These are phyloP conservation scores for Lepetodrilus schrolli DNA, from an alignment of 2,888 invertebrate species.

Conservation along the genomic window DNA sequence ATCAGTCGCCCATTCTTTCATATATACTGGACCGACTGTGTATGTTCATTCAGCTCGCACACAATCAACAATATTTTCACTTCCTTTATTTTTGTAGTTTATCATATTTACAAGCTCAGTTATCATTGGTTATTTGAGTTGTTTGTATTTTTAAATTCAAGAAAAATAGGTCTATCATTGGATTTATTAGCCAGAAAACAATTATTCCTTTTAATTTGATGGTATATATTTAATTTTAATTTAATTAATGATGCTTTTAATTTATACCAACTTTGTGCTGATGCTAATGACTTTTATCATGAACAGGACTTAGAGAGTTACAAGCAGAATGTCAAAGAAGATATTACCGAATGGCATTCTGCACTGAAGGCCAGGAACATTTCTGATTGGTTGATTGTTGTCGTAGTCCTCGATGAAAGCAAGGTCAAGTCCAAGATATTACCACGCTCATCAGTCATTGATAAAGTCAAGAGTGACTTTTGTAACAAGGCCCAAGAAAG, in stretches of 20 bases:
- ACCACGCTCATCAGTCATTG: conserved; percentile 89
- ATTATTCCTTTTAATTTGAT: too few species aligned
- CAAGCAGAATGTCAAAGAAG: conserved; percentile 89
- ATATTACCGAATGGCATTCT: conserved; percentile 91
- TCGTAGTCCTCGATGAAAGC: conserved; percentile 93
- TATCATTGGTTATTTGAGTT: too few species aligned
- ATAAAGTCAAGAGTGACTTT: conserved; percentile 95
- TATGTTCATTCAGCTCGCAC: conserved; percentile 78
- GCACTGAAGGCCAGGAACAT: conserved; percentile 84
- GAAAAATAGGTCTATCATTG: too few species aligned
- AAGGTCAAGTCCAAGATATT: conserved; percentile 89
- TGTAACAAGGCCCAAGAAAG: conserved; percentile 88
- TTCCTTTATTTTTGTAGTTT: too few species aligned
- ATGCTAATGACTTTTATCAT: conserved; percentile 39
- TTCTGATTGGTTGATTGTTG: conserved; percentile 93
- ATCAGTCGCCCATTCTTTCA: conserved; percentile 93
- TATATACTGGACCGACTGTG: conserved; percentile 96
- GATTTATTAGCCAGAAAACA: too few species aligned
- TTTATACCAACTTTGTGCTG: not conserved
- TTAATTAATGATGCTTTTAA: too few species aligned
- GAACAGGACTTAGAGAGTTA: conserved; percentile 92
- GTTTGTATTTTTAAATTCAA: too few species aligned
- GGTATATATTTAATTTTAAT: too few species aligned
- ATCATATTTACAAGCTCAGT: too few species aligned
- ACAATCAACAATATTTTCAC: too few species aligned